Conservation (phyloP, 1,140 invertebrate genomes). For the Scylla paramamosain region DNA sequence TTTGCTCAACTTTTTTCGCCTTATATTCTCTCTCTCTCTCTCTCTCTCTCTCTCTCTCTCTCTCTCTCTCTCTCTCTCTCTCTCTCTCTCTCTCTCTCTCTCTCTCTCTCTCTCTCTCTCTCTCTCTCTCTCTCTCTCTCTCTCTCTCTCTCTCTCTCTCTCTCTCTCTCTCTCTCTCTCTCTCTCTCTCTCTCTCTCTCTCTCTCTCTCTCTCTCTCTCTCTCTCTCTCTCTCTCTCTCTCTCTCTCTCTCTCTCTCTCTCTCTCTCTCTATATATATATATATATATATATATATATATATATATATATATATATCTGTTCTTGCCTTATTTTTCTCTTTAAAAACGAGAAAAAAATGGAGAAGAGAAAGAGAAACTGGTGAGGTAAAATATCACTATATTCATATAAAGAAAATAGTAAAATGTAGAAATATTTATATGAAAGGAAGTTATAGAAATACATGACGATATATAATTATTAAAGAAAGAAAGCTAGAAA, state of each 20-base stretch:
- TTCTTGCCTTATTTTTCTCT: neutral
- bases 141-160: neutral
- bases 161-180: too few relatives aligned
- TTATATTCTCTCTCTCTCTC: neutral
- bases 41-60: too few relatives aligned
- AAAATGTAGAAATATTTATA: neutral
- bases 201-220: neutral
- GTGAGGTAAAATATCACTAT: neutral
- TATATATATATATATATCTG: too few relatives aligned
- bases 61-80: neutral
- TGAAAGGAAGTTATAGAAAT: too few relatives aligned
- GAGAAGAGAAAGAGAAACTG: neutral
- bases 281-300: too few relatives aligned
- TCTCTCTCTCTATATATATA: too few relatives aligned
- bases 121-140: slow-evolving; percentile 32
- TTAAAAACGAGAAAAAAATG: slow-evolving; percentile 17
- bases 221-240: neutral
- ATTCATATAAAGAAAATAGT: neutral
- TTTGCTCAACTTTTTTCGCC: neutral
- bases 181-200: too few relatives aligned
- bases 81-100: slow-evolving; percentile 7
- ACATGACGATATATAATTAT: too few relatives aligned
- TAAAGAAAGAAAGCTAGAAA: too few relatives aligned
- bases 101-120: slow-evolving; percentile 2
- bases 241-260: neutral